These are phyloP conservation scores for Dipus sagitta DNA, from an alignment of 2,797 vertebrate genomes.

Conservation along the genomic window DNA sequence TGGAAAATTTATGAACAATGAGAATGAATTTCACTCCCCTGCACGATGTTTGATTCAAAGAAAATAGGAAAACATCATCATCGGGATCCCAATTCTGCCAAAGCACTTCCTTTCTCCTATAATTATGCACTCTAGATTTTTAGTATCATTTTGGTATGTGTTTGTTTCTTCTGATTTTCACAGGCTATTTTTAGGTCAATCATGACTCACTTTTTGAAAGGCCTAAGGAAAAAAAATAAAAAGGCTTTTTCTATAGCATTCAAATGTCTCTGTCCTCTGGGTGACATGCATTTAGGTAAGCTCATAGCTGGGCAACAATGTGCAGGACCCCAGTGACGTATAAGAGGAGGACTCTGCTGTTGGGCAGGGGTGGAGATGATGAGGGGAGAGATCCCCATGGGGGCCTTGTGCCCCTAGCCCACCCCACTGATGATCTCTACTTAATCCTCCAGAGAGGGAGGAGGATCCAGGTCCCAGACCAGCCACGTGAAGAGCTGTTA, in stretches of 20 bases:
- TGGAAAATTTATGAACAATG: conserved; percentile 69
- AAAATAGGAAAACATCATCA: conserved; percentile 73
- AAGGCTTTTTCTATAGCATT: conserved; percentile 41
- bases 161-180: conserved; percentile 81
- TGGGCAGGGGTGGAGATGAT: too few relatives aligned
- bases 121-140: conserved; percentile 80
- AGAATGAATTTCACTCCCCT: conserved; percentile 63
- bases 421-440: background rate
- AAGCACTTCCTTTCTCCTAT: conserved; percentile 76
- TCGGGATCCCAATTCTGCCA: conserved; percentile 74
- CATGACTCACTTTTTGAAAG: conserved; percentile 82
- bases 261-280: conserved; percentile 71
- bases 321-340: background rate
- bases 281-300: conserved; percentile 58
- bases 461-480: background rate
- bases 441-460: background rate
- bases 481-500: background rate
- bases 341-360: background rate
- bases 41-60: conserved; percentile 70
- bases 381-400: background rate
- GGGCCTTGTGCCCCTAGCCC: background rate
- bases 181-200: conserved; percentile 82
- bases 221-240: conserved; percentile 47
- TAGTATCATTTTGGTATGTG: conserved; percentile 67
- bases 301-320: background rate